phyloP scores from a whole-genome alignment of 2,797 vertebrate genomes.

The Acrossocheilus fasciatus region DNA sequence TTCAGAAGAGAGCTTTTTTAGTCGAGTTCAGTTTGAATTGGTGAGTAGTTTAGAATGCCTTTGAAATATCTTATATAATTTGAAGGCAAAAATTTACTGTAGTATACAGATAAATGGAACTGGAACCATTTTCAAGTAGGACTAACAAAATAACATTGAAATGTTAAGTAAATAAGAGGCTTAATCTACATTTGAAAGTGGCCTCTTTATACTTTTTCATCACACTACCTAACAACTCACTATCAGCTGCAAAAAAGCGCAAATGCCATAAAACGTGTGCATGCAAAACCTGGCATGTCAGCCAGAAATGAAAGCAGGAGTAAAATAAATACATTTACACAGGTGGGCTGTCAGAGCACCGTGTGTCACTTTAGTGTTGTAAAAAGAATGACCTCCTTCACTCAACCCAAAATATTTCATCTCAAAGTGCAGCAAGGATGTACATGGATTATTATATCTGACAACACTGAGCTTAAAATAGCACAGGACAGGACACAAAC shows the following conservation, averaged over 20 bases:
- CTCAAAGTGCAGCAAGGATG: conserved; percentile 27
- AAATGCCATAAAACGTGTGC: conserved; percentile 29
- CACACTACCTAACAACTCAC: conserved; percentile 29
- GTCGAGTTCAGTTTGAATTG: not conserved
- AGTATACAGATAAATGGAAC: not conserved
- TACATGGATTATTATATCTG: conserved; percentile 13
- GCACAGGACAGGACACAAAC: not conserved
- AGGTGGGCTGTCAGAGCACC: conserved; percentile 21
- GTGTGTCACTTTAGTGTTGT: conserved; percentile 27
- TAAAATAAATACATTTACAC: conserved; percentile 36
- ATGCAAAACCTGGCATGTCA: conserved; percentile 32
- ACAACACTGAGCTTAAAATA: conserved; percentile 31
- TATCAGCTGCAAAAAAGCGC: conserved; percentile 25
- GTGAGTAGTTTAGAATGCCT: not conserved
- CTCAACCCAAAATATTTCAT: conserved; percentile 12
- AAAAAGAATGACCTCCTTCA: conserved; percentile 31
- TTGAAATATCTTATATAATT: not conserved
- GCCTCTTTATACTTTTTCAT: conserved; percentile 26
- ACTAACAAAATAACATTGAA: conserved; percentile 13
- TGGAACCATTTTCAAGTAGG: not conserved
- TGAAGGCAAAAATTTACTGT: not conserved
- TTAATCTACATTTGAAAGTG: conserved; percentile 42
- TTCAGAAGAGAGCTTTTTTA: not conserved
- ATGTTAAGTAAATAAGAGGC: conserved; percentile 15
- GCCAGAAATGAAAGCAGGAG: conserved; percentile 28